Evolutionary conservation across 2,888 invertebrate genomes (phyloP).

Genomic region (Pimpla rufipes): DNA sequence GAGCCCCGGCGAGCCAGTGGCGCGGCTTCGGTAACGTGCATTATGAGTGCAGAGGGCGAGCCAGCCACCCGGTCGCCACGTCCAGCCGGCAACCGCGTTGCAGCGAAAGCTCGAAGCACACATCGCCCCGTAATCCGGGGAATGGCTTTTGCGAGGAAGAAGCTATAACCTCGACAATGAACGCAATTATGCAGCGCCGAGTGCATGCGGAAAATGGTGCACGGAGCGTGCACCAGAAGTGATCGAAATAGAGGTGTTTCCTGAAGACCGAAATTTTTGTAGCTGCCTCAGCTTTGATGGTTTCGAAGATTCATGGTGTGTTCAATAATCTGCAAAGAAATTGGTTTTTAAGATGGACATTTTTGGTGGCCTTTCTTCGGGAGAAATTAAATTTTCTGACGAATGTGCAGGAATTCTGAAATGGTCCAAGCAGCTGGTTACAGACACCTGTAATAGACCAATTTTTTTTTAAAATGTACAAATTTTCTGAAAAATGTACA

Average conservation of each 20-base stretch:
- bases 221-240: no score
- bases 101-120: constrained; percentile 37
- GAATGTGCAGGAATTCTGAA: no score
- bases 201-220: not conserved
- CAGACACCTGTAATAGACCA: no score
- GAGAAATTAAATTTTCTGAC: no score
- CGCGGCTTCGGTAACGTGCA: constrained; percentile 40
- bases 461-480: no score
- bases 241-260: not conserved
- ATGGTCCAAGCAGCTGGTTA: no score
- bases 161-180: not conserved
- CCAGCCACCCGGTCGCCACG: constrained; percentile 57
- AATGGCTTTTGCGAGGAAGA: constrained; percentile 34
- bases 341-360: no score
- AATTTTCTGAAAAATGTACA: no score
- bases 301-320: no score
- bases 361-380: no score
- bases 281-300: no score
- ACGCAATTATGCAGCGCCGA: constrained; percentile 23
- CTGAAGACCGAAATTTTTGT: not conserved
- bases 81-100: constrained; percentile 15
- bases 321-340: no score
- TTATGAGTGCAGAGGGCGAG: constrained; percentile 30
- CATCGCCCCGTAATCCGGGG: constrained; percentile 43
- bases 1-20: constrained; percentile 44